A percentile compares a stretch with the other conserved stretches of the same genome.
Evolutionary conservation across 2,797 vertebrate species (phyloP).

Genomic region (Limosa lapponica): DNA sequence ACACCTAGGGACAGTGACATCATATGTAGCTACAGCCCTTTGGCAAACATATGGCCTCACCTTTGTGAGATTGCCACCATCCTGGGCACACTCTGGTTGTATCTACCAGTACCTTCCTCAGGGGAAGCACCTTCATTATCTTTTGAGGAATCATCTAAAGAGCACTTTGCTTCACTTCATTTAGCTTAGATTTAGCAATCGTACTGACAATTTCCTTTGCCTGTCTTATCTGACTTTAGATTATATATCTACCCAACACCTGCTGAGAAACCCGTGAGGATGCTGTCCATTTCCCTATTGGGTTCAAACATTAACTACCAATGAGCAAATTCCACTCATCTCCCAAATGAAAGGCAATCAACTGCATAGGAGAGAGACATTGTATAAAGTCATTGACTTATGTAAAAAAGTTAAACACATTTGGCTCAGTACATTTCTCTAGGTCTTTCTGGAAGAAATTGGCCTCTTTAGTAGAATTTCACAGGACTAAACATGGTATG

Average conservation of each 20-base stretch:
- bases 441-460: not conserved
- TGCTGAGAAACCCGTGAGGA: not conserved
- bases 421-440: not conserved
- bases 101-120: not conserved
- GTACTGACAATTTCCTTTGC: not conserved
- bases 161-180: not conserved
- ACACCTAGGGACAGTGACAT: fast-evolving
- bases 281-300: not conserved
- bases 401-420: not conserved
- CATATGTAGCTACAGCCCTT: fast-evolving
- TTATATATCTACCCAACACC: not conserved
- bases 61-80: too few species aligned
- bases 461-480: not conserved
- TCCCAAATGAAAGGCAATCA: not conserved
- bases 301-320: not conserved
- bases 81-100: not conserved
- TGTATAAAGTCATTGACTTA: not conserved
- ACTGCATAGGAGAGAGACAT: not conserved
- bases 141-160: not conserved
- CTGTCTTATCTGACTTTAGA: not conserved
- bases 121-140: not conserved
- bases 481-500: not conserved
- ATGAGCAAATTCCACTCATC: not conserved
- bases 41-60: not conserved
- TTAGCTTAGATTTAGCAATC: not conserved